These are phyloP conservation scores for Enteromius mattozi DNA, from an alignment of 2,797 vertebrate species.

Conservation along the genomic window DNA sequence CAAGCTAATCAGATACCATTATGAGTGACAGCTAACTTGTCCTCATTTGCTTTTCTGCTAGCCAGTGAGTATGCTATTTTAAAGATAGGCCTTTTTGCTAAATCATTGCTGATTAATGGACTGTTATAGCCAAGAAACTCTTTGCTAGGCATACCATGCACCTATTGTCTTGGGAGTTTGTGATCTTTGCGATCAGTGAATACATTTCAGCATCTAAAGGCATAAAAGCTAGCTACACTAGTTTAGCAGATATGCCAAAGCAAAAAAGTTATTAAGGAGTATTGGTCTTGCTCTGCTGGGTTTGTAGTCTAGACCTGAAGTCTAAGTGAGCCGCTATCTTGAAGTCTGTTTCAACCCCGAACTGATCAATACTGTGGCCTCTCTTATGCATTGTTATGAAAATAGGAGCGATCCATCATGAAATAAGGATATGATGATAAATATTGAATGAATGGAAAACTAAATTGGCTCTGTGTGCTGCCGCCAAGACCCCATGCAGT, in stretches of 20 bases:
- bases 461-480: conserved; percentile 30
- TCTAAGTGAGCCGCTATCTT: conserved; percentile 55
- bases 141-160: neutral
- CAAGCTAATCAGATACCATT: conserved; percentile 14
- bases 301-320: conserved; percentile 35
- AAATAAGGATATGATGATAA: conserved; percentile 52
- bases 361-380: conserved; percentile 58
- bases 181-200: neutral
- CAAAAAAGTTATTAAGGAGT: conserved; percentile 40
- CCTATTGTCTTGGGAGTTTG: neutral
- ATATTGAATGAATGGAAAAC: conserved; percentile 56
- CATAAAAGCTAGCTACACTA: neutral
- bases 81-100: neutral
- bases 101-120: conserved; percentile 16
- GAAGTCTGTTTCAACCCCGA: conserved; percentile 48
- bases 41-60: neutral
- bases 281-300: conserved; percentile 33
- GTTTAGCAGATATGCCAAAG: conserved; percentile 1
- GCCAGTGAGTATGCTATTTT: conserved; percentile 2
- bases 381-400: conserved; percentile 61
- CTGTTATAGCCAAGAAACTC: neutral
- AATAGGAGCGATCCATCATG: conserved; percentile 53
- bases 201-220: neutral
- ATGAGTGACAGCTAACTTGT: neutral
- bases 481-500: conserved; percentile 31